Base-by-base conservation (phyloP, 2,113 vertebrate genomes). In the Sphaerodactylus townsendi region DNA sequence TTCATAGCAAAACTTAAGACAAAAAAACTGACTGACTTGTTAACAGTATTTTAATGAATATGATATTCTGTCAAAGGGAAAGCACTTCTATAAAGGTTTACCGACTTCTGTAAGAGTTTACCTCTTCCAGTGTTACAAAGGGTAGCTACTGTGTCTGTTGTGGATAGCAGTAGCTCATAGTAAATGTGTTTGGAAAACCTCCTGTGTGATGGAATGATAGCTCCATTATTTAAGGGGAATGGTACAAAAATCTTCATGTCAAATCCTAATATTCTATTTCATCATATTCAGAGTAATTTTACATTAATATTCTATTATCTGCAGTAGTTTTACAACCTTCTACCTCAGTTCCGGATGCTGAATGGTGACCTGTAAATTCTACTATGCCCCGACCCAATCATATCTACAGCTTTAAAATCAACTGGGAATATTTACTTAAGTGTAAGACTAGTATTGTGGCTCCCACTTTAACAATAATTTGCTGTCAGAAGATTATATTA, bases 1-100 rank as follows among this genome's bases (percentile, higher is more conserved):
- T n/a, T n/a, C n/a, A n/a, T n/a, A n/a, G n/a, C n/a, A n/a, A n/a
- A n/a, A n/a, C n/a, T n/a, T n/a, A n/a, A n/a, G n/a, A n/a, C n/a
- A n/a, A n/a, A n/a, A n/a, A n/a, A n/a, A n/a, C n/a, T n/a, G n/a
- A n/a, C n/a, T n/a, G n/a, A n/a, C n/a, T n/a, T n/a, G n/a, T n/a
- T n/a, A n/a, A n/a, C 44, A 46, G 44, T 46, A 46, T 46, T 46
- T 46, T 46, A 5, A 46, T 46, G 44, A 46, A 46, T 6, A 46
- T 65, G 68, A 79, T 81, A 28, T 90, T 85, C 78, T 86, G 82
- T 90, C 73, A 81, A 71, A 59, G 65, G 86, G 87, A 92, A 93
- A 66, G 78, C 68, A 30, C 28, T 87, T 88, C 92, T 74, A n/a
- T n/a, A n/a, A n/a, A n/a, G n/a, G n/a, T n/a, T n/a, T n/a, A n/a